phyloP scores from a whole-genome alignment of 2,888 invertebrate species.

The Sussaba pulchella region DNA sequence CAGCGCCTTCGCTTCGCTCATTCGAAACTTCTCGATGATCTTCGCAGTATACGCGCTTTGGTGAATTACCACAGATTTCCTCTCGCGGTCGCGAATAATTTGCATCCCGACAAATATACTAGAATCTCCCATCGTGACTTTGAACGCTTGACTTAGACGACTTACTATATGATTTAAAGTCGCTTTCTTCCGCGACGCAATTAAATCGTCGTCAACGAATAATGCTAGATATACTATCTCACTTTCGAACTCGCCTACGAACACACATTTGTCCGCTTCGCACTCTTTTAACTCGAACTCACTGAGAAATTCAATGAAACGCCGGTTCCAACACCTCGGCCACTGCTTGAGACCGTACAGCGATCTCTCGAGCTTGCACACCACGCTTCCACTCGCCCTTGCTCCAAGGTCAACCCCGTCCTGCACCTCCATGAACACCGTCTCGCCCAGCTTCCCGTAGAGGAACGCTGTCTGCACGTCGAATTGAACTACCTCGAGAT shows the following conservation, averaged over 20 bases:
- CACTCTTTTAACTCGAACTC: conserved; percentile 48
- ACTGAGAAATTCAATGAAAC: conserved; percentile 36
- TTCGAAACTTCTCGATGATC: conserved; percentile 54
- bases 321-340: conserved; percentile 41
- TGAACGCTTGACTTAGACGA: conserved; percentile 26
- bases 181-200: conserved; percentile 38
- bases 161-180: conserved; percentile 11
- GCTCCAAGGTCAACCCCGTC: neutral
- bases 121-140: too few relatives aligned
- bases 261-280: conserved; percentile 54
- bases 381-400: conserved; percentile 16
- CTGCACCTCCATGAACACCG: too few relatives aligned
- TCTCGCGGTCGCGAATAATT: conserved; percentile 39
- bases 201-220: conserved; percentile 53
- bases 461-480: too few relatives aligned
- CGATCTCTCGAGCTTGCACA: conserved; percentile 46
- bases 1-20: conserved; percentile 35
- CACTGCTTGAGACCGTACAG: conserved; percentile 57
- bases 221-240: conserved; percentile 50
- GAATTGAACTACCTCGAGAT: too few relatives aligned
- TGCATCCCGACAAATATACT: conserved; percentile 62
- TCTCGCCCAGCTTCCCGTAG: too few relatives aligned
- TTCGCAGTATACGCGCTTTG: conserved; percentile 54
- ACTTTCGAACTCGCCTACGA: conserved; percentile 38
- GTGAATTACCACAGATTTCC: conserved; percentile 4